Conservation (phyloP, 2,113 vertebrate genomes). For the Syngnathus typhle region DNA sequence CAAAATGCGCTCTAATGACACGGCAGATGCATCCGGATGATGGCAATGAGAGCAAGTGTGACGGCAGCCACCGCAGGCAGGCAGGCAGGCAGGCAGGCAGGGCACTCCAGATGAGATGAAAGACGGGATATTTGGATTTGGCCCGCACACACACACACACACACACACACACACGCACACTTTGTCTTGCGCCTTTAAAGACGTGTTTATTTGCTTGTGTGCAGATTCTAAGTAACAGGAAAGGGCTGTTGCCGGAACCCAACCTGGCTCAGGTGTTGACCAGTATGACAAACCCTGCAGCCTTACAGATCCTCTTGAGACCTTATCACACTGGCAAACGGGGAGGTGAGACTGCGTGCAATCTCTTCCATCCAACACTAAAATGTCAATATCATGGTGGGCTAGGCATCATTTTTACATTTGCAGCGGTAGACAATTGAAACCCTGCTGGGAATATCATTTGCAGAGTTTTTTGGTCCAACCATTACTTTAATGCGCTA, state of each 20-base stretch:
- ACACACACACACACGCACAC: background rate
- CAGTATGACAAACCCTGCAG: slow-evolving; percentile 89
- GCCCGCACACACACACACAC: background rate
- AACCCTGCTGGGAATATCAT: background rate
- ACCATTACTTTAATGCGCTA: background rate
- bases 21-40: slow-evolving; percentile 43
- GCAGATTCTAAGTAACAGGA: slow-evolving; percentile 87
- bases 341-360: slow-evolving; percentile 53
- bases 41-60: slow-evolving; percentile 61
- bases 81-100: slow-evolving; percentile 21
- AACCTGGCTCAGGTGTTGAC: slow-evolving; percentile 89
- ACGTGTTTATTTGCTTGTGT: slow-evolving; percentile 6
- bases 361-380: too few relatives aligned
- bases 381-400: too few relatives aligned
- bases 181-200: slow-evolving; percentile 11
- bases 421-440: background rate
- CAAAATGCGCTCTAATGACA: slow-evolving; percentile 37
- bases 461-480: background rate
- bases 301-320: slow-evolving; percentile 88
- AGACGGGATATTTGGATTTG: slow-evolving; percentile 14
- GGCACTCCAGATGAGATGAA: slow-evolving; percentile 34
- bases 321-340: slow-evolving; percentile 82
- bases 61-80: slow-evolving; percentile 23
- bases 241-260: slow-evolving; percentile 91
- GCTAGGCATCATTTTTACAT: background rate